Conservation (phyloP, 1,140 invertebrate genomes). For the Bombus difficillimus region DNA sequence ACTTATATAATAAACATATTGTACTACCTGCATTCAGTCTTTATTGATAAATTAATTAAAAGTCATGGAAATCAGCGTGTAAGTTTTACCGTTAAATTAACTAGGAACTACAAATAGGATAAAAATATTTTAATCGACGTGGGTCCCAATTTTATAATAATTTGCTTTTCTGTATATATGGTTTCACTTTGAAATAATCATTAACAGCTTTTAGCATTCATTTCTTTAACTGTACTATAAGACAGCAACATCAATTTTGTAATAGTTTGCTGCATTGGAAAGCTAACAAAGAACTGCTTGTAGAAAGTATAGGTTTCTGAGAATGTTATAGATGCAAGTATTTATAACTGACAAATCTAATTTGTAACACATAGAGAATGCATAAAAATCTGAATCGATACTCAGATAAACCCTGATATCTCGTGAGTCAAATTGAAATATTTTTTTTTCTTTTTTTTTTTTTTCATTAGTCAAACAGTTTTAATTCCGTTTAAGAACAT, state of each 20-base stretch:
- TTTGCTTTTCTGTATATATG: slow-evolving; percentile 15
- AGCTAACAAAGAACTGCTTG: slow-evolving; percentile 20
- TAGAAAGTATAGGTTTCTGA: slow-evolving; percentile 35
- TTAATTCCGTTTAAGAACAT: slow-evolving; percentile 56
- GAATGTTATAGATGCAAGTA: slow-evolving; percentile 2
- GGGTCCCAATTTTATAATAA: slow-evolving; percentile 55
- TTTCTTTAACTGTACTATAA: slow-evolving; percentile 16
- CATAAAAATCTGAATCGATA: slow-evolving; percentile 27
- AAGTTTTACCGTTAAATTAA: slow-evolving; percentile 64
- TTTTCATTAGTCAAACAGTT: slow-evolving; percentile 40
- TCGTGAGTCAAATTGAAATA: slow-evolving; percentile 33
- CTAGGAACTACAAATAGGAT: slow-evolving; percentile 73
- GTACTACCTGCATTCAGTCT: slow-evolving; percentile 80
- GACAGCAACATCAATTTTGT: slow-evolving; percentile 35
- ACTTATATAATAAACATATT: slow-evolving; percentile 65
- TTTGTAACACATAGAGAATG: slow-evolving; percentile 30
- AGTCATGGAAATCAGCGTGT: slow-evolving; percentile 64
- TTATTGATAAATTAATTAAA: slow-evolving; percentile 75
- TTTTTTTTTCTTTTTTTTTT: slow-evolving; percentile 16
- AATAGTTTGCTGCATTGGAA: slow-evolving; percentile 14
- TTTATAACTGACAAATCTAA: slow-evolving; percentile 29
- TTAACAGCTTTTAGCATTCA: slow-evolving; percentile 40
- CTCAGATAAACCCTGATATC: slow-evolving; percentile 27
- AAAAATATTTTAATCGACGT: slow-evolving; percentile 53
- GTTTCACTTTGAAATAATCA: slow-evolving; percentile 12